Conservation (phyloP, 2,797 vertebrate genomes). For the Sciurus carolinensis region DNA sequence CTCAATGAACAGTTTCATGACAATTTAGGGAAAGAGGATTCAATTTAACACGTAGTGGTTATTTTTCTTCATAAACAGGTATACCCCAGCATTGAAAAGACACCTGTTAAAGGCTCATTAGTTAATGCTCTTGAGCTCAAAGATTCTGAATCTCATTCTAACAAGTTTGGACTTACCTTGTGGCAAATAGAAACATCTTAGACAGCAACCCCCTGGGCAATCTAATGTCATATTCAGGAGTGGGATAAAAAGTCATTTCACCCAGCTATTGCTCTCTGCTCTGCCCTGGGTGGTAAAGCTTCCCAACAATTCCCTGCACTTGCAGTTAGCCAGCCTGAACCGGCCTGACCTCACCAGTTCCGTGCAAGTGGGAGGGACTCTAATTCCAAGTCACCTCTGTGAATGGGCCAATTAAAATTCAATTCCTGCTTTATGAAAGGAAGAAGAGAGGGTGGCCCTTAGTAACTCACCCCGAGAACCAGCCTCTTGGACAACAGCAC, state of each 20-base stretch:
- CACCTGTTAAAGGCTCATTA: background rate
- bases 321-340: background rate
- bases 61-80: constrained; percentile 22
- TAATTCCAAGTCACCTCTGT: background rate
- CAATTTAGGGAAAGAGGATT: background rate
- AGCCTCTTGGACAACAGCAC: background rate
- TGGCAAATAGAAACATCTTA: constrained; percentile 90
- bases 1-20: background rate
- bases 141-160: constrained; percentile 14
- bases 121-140: background rate
- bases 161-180: constrained; percentile 85
- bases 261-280: constrained; percentile 77
- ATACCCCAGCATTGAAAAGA: background rate
- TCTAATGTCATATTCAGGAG: constrained; percentile 87
- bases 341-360: background rate
- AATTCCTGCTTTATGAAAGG: constrained; percentile 31
- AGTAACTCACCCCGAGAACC: constrained; percentile 53
- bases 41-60: background rate
- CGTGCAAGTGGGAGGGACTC: background rate
- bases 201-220: constrained; percentile 89
- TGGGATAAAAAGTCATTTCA: constrained; percentile 86
- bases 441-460: constrained; percentile 41
- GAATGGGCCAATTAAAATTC: constrained; percentile 38
- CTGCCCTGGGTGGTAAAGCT: constrained; percentile 85
- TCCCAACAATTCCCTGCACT: constrained; percentile 87